phyloP scores from a whole-genome alignment of 2,888 invertebrate species.

The Celastrina argiolus region DNA sequence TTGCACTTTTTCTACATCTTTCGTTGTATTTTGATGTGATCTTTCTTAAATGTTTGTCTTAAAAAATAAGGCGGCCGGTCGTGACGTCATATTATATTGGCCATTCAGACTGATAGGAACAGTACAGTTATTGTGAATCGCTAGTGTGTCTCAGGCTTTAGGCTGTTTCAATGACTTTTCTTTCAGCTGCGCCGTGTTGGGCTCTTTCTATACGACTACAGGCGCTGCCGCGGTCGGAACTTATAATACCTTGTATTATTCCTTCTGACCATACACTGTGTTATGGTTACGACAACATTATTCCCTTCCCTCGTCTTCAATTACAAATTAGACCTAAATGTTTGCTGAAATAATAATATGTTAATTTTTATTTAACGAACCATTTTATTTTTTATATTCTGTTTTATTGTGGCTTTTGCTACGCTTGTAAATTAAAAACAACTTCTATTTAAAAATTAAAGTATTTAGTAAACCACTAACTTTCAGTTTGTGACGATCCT shows the following conservation, averaged over 20 bases:
- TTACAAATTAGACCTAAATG: neutral
- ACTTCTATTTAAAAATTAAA: too few species aligned
- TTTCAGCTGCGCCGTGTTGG: slow-evolving; percentile 63
- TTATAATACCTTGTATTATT: slow-evolving; percentile 70
- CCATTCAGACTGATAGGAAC: neutral
- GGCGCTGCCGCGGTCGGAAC: slow-evolving; percentile 57
- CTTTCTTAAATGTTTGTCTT: too few species aligned
- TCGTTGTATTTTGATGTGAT: too few species aligned
- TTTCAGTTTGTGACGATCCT: too few species aligned
- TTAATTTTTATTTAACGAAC: too few species aligned
- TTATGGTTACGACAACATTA: slow-evolving; percentile 59
- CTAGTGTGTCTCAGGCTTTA: slow-evolving; percentile 11
- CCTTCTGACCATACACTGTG: slow-evolving; percentile 56
- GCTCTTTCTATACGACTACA: slow-evolving; percentile 41
- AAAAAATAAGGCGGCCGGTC: neutral
- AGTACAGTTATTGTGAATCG: neutral
- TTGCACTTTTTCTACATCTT: too few species aligned
- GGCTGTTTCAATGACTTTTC: slow-evolving; percentile 58
- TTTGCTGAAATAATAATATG: neutral
- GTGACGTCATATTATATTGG: too few species aligned
- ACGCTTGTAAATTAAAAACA: too few species aligned
- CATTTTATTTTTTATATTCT: too few species aligned
- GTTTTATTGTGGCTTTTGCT: too few species aligned
- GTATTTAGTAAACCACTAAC: too few species aligned
- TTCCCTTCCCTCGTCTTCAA: neutral